phyloP scores from a whole-genome alignment of 2,888 invertebrate species.

The Pammene fasciana region DNA sequence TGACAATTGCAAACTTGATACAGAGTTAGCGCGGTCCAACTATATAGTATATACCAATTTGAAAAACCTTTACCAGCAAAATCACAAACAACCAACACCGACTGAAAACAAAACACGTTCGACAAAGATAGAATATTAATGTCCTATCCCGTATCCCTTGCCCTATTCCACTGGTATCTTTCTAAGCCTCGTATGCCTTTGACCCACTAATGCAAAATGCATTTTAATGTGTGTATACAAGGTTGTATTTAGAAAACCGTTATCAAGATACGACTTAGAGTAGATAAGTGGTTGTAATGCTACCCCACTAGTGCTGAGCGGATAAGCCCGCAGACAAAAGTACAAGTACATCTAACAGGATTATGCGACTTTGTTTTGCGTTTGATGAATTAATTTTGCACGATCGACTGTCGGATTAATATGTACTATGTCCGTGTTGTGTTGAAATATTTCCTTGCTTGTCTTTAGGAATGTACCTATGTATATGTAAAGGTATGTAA shows the following conservation, averaged over 20 bases:
- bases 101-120: conserved; percentile 69
- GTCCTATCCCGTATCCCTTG: conserved; percentile 50
- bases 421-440: conserved; percentile 30
- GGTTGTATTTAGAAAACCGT: not conserved
- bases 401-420: conserved; percentile 48
- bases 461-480: conserved; percentile 1
- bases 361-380: conserved; percentile 69
- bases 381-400: conserved; percentile 65
- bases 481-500: no score
- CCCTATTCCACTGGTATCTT: conserved; percentile 15
- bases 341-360: conserved; percentile 64
- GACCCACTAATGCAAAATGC: not conserved
- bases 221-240: not conserved
- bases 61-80: conserved; percentile 42
- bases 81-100: conserved; percentile 54
- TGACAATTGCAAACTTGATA: not conserved
- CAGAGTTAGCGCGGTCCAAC: no score
- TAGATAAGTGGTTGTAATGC: conserved; percentile 31
- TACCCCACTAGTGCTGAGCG: conserved; percentile 47
- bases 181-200: conserved; percentile 6
- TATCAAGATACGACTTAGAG: conserved; percentile 7
- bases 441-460: conserved; percentile 26
- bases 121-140: conserved; percentile 79
- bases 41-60: conserved; percentile 1
- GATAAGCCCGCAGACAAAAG: conserved; percentile 57